phyloP scores from a whole-genome alignment of 2,113 vertebrate species.

The Laticauda colubrina region DNA sequence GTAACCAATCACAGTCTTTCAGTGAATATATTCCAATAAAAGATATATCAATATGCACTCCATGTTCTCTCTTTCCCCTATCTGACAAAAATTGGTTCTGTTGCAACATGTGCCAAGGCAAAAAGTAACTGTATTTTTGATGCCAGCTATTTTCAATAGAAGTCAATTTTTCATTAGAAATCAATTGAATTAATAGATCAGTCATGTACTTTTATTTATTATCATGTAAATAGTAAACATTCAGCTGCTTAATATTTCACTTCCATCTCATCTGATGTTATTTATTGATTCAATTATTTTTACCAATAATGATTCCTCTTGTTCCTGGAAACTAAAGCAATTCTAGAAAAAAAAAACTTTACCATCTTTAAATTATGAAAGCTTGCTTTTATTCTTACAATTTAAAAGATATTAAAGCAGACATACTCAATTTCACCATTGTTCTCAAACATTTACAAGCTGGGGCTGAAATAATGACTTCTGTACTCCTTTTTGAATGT shows the following conservation, averaged over 20 bases:
- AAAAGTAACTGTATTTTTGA: background rate
- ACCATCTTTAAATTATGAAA: background rate
- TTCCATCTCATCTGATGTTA: background rate
- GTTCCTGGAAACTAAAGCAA: background rate
- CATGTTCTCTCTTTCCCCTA: background rate
- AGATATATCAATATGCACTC: background rate
- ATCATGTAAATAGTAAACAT: background rate
- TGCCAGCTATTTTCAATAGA: background rate
- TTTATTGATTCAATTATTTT: background rate
- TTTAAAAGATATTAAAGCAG: background rate
- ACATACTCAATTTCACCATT: background rate
- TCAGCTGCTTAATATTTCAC: background rate
- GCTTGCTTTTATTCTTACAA: background rate
- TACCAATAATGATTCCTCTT: background rate
- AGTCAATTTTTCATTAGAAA: background rate
- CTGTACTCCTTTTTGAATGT: background rate
- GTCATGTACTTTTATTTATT: background rate
- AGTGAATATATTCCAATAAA: background rate
- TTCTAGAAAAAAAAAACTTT: background rate
- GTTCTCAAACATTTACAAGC: background rate
- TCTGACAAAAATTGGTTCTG: background rate
- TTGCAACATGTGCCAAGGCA: background rate
- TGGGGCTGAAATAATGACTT: background rate
- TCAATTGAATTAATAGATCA: background rate
- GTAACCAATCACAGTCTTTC: background rate